Evolutionary conservation across 2,888 invertebrate genomes (phyloP), one percentile per base, ranked within the genome.

Genomic region (Agrochola circellaris): DNA sequence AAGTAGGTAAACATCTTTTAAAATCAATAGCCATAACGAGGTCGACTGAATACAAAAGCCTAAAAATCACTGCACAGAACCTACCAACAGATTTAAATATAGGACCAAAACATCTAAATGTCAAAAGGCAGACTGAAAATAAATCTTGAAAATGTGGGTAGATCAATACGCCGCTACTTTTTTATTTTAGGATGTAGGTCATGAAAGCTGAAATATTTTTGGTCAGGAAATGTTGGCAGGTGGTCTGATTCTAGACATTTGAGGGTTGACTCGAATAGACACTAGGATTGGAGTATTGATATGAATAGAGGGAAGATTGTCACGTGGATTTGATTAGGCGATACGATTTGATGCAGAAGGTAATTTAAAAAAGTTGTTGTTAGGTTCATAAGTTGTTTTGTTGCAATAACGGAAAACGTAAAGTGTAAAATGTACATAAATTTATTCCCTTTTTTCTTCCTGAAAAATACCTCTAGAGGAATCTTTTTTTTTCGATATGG

Each of bases 111-210:
- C 3, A 45, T 34, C 7, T 9, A 67, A 70, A 83, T 73, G 60
- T 58, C 34, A 75, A 72, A 77, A 67, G 73, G 23, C 34, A 58
- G 2, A 72, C 73, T 26, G 34, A 65, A 77, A 80, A 86, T 81
- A 79, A 61, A 56, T 34, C 17, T 7, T 11, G 9, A 78, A 75
- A 65, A 73, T 58, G 82, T 87, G 86, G 88, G 60, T 88, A 85
- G 80, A 95, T 95, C 94, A 90, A 94, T 94, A 91, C 76, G 54
- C 73, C 82, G 75, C 56, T 64, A 73, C 85, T 82, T 82, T 54
- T 88, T 79, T 90, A 89, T 90, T 90, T 87, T 85, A 60, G 87
- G 83, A 95, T 93, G 85, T 94, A 90, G 95, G 95, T 94, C 95
- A 91, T 83, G 82, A 81, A 70, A 62, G 85, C 85, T 89, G 89